Base-by-base conservation (phyloP, 2,797 vertebrate genomes). In the Microcaecilia unicolor region DNA sequence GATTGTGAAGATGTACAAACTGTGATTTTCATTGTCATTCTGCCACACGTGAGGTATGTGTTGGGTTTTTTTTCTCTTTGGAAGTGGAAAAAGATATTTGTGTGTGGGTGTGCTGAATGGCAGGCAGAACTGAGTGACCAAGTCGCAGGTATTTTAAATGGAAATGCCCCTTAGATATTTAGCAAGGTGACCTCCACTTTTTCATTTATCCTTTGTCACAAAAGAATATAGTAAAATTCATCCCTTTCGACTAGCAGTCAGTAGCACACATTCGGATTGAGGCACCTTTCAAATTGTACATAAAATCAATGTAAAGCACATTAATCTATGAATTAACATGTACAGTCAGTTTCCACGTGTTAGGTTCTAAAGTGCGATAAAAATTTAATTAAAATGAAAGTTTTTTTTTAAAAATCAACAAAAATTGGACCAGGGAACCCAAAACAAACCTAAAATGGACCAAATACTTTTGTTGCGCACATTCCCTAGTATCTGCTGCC, bases 21-120 rank as follows among this genome's bases (percentile, higher is more conserved):
- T 75, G 64, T 74, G 47, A 59, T 70, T 73, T 67, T 61, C 66
- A 74, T 54, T 64, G 67, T 70, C 66, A 57, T 76, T 70, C 61
- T 71, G 63, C 59, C 68, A 72, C 44, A 65, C 66, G n/a, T n/a
- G n/a, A n/a, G n/a, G n/a, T n/a, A n/a, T n/a, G n/a, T 16, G 21
- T 14, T 51, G 44, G 53, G 70, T 59, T 75, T 71, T 56, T 53
- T 60, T 59, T 58, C 70, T 70, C 61, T 67, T 55, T 66, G n/a
- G n/a, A 55, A 66, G 44, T 66, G 37, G 7, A 37, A 69, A 67
- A 64, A 69, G 54, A 51, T 43, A n/a, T n/a, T n/a, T n/a, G n/a
- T 66, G 59, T 67, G 58, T 66, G 59, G 67, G 58, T 70, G 65
- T 74, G 64, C 63, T 75, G 64, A 55, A 54, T 65, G 54, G 58